These are phyloP conservation scores for Manis crassicaudata DNA, from an alignment of 2,797 vertebrate species.

Conservation along the genomic window DNA sequence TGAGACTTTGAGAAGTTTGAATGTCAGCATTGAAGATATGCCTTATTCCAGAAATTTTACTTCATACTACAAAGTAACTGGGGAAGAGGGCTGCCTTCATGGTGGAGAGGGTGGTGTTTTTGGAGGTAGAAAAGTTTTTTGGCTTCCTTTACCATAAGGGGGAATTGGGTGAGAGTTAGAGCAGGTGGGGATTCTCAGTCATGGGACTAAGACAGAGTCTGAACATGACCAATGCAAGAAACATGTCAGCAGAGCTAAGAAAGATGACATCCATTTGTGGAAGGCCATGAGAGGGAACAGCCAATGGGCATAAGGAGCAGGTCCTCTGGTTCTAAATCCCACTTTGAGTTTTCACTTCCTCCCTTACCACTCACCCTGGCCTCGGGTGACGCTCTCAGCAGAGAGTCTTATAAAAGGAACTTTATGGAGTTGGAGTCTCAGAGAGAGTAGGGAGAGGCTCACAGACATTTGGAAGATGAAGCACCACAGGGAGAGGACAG, in stretches of 20 bases:
- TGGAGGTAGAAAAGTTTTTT: neutral
- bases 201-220: neutral
- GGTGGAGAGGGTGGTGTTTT: neutral
- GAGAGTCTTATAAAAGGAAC: neutral
- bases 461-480: neutral
- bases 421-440: neutral
- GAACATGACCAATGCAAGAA: neutral
- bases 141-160: no score
- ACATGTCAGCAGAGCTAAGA: neutral
- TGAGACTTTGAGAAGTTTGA: neutral
- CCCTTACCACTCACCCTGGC: neutral
- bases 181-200: neutral
- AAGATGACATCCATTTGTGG: neutral
- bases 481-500: neutral
- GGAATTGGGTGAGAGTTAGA: neutral
- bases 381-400: neutral
- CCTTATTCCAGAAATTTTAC: neutral
- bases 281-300: neutral
- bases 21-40: neutral
- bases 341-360: neutral
- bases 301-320: neutral
- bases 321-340: neutral
- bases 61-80: neutral
- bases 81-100: neutral
- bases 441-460: neutral